Conservation (phyloP, 2,113 vertebrate genomes). For the Chaetorhynchus papuensis region DNA sequence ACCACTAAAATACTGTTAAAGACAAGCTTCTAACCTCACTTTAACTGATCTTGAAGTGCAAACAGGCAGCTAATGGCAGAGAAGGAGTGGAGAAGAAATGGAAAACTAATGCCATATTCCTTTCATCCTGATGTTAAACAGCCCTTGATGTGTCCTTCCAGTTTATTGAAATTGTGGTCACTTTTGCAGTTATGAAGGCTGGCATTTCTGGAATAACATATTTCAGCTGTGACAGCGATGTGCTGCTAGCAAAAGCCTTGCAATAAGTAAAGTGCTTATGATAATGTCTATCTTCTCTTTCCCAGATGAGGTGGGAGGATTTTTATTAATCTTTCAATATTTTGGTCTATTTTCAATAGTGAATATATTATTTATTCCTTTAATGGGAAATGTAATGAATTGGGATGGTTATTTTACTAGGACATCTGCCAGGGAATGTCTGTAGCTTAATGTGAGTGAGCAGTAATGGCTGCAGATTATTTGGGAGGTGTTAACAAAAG, state of each 20-base stretch:
- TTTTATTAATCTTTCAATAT: conserved; percentile 26
- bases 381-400: conserved; percentile 1
- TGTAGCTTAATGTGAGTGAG: neutral
- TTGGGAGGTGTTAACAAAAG: neutral
- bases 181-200: neutral
- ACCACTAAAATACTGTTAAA: neutral
- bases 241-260: neutral
- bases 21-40: neutral
- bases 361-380: conserved; percentile 1
- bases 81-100: neutral
- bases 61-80: neutral
- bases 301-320: neutral
- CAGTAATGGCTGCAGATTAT: neutral
- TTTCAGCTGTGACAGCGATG: conserved; percentile 9
- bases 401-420: neutral
- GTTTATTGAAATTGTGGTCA: neutral
- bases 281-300: neutral
- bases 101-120: neutral
- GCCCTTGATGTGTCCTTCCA: conserved; percentile 14
- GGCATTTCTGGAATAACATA: neutral
- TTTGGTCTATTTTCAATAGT: conserved; percentile 14
- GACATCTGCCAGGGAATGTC: conserved; percentile 11
- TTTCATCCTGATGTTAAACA: neutral
- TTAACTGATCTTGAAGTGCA: neutral
- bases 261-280: neutral